Evolutionary conservation across 2,113 vertebrate species (phyloP), one percentile per base, ranked within the genome.

Genomic region (Ahaetulla prasina): DNA sequence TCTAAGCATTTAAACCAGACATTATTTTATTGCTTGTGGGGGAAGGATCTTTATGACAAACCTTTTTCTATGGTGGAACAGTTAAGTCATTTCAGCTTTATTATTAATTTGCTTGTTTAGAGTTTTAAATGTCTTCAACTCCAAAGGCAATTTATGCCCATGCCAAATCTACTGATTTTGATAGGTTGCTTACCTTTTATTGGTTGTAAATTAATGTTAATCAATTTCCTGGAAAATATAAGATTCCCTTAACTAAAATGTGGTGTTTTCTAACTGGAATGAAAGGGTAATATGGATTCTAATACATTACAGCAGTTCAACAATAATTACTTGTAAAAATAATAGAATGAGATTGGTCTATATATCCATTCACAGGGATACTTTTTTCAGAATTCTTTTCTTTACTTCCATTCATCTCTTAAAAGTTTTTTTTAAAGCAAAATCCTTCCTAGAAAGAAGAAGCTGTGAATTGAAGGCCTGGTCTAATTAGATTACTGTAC

Each of bases 401-500:
- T 49, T 54, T 7, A 53, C 43, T 45, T 45, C 50, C 68, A 89
- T 49, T 55, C 54, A 55, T 39, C 12, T 57, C 85, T 88, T 53
- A 39, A 88, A 63, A 92, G 91, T 94, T 92, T 91, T 49, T n/a
- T 68, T 97, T 94, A 97, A 95, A 96, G 97, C 93, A 91, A 94
- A 50, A 91, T 96, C 95, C 95, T 93, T 90, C 85, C 30, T 85
- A 80, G 45, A 92, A 89, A 45, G 85, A 94, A 94, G 92, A 97
- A 97, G 95, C 96, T 95, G 94, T 95, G 95, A 96, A 97, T 97
- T 97, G 96, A 97, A 95, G 95, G 96, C 94, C 95, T 85, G 95
- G 93, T 96, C 97, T 98, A 98, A 98, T 99, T 97, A 98, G 98
- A 98, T 98, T 98, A 99, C 98, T 98, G 98, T 98, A 98, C 98